These are phyloP conservation scores for Muraenolepis orangiensis DNA, from an alignment of 2,797 vertebrate species.

Conservation along the genomic window DNA sequence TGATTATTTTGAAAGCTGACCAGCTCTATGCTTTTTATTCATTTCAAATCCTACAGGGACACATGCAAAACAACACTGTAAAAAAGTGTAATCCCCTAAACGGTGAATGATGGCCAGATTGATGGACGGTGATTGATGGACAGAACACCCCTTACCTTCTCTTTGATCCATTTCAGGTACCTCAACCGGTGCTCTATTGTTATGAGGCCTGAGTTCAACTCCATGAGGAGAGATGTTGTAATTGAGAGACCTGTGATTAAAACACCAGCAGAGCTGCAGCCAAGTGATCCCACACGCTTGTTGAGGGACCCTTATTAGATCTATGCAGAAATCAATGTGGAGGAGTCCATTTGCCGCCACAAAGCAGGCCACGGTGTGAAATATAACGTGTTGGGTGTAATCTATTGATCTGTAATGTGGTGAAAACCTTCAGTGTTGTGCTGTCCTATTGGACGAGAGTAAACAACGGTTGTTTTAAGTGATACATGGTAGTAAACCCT, in stretches of 20 bases:
- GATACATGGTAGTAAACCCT: conserved; percentile 54
- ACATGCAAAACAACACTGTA: not conserved
- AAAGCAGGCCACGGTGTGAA: conserved; percentile 41
- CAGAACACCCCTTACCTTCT: not conserved
- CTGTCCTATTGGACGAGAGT: conserved; percentile 59
- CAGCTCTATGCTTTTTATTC: not conserved
- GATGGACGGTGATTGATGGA: not conserved
- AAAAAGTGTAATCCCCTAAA: not conserved
- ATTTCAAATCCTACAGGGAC: not conserved
- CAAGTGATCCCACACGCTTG: conserved; percentile 53
- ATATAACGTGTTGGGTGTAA: conserved; percentile 56
- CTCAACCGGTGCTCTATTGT: not conserved
- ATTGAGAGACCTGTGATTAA: conserved; percentile 55
- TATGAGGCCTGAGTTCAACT: conserved; percentile 14
- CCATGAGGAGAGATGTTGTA: conserved; percentile 32
- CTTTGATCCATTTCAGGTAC: not conserved
- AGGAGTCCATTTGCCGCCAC: conserved; percentile 51
- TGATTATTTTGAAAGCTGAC: not conserved
- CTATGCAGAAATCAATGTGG: conserved; percentile 66
- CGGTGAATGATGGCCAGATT: too few relatives aligned
- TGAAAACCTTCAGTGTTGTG: conserved; percentile 57
- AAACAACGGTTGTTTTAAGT: conserved; percentile 44
- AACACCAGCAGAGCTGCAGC: conserved; percentile 46
- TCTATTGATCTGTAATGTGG: conserved; percentile 61
- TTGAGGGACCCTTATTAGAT: conserved; percentile 66